Conservation (phyloP, 2,888 invertebrate species). For the Dione juno region DNA sequence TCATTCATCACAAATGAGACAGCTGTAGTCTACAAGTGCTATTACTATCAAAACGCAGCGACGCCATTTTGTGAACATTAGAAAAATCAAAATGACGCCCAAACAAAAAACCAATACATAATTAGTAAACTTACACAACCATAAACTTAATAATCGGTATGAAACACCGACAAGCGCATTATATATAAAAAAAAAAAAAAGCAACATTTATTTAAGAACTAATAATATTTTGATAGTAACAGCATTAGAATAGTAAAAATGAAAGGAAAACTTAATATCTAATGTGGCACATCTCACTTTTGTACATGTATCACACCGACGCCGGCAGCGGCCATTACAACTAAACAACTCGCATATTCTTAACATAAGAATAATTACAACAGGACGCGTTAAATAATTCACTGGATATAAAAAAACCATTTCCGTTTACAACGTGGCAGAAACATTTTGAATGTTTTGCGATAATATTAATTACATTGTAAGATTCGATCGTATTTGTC, state of each 20-base stretch:
- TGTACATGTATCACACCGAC: slow-evolving; percentile 61
- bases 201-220: not conserved
- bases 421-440: slow-evolving; percentile 33
- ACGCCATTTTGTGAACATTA: slow-evolving; percentile 27
- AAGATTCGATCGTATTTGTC: not conserved
- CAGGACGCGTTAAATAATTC: slow-evolving; percentile 58
- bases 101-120: slow-evolving; percentile 11
- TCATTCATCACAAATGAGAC: slow-evolving; percentile 71
- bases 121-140: slow-evolving; percentile 14
- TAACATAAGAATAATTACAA: slow-evolving; percentile 81
- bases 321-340: slow-evolving; percentile 48
- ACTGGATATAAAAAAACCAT: slow-evolving; percentile 55
- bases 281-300: slow-evolving; percentile 71
- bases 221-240: slow-evolving; percentile 36
- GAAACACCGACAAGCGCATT: not conserved
- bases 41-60: slow-evolving; percentile 50
- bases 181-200: slow-evolving; percentile 14
- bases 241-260: slow-evolving; percentile 29
- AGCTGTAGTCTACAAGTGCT: slow-evolving; percentile 56
- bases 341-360: slow-evolving; percentile 73
- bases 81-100: slow-evolving; percentile 14
- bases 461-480: not conserved
- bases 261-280: slow-evolving; percentile 47
- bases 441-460: slow-evolving; percentile 20
- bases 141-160: not conserved